phyloP scores from a whole-genome alignment of 1,140 invertebrate species.

The Caenorhabditis remanei region DNA sequence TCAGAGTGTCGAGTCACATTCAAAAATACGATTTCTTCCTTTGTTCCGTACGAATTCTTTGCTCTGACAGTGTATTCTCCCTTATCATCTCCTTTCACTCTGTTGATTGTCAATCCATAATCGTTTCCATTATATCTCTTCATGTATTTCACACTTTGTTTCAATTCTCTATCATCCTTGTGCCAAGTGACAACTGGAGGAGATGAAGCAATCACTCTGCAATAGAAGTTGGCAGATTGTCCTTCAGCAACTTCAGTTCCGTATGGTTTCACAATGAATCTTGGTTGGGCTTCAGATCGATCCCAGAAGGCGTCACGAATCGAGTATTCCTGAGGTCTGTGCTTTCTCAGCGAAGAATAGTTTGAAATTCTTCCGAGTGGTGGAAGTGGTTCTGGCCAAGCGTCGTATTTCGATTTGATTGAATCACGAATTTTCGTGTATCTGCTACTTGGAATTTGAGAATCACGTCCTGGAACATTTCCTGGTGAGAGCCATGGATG shows the following conservation, averaged over 20 bases:
- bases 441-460: constrained; percentile 84
- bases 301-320: constrained; percentile 91
- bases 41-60: constrained; percentile 95
- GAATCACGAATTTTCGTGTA: constrained; percentile 90
- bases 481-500: constrained; percentile 93
- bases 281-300: constrained; percentile 93
- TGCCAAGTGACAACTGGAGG: constrained; percentile 93
- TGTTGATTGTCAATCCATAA: constrained; percentile 96
- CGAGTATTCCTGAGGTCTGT: constrained; percentile 94
- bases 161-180: constrained; percentile 90
- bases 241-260: constrained; percentile 96
- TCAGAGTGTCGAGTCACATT: constrained; percentile 90
- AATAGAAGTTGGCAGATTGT: constrained; percentile 95
- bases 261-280: constrained; percentile 95
- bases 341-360: constrained; percentile 95
- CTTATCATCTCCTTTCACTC: constrained; percentile 91
- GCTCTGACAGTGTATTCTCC: constrained; percentile 97
- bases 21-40: constrained; percentile 95
- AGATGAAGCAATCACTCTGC: constrained; percentile 92
- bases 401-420: constrained; percentile 83
- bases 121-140: constrained; percentile 95
- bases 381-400: constrained; percentile 91
- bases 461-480: constrained; percentile 81
- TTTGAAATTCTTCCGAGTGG: constrained; percentile 96
- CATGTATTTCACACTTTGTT: constrained; percentile 98